Conservation (phyloP, 2,113 vertebrate genomes). For the Caloenas nicobarica region DNA sequence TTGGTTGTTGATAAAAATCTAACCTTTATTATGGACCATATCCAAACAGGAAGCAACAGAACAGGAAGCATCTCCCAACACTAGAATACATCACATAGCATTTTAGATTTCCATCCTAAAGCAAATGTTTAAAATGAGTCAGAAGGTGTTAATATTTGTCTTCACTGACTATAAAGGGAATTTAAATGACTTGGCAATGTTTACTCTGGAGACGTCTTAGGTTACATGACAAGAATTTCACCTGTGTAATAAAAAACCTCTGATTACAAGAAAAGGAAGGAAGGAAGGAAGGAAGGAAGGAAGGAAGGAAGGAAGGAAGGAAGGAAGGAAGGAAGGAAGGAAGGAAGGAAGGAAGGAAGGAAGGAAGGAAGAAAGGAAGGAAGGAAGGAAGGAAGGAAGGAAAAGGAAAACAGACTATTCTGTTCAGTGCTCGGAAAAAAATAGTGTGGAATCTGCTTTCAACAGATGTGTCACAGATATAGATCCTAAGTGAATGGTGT, state of each 20-base stretch:
- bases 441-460: neutral
- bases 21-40: neutral
- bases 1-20: neutral
- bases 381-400: too few species aligned
- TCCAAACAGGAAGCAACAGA: neutral
- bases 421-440: neutral
- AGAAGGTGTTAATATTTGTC: neutral
- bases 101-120: neutral
- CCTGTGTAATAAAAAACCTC: neutral
- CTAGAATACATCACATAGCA: neutral
- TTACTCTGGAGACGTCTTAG: neutral
- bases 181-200: neutral
- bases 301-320: too few species aligned
- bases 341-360: accelerated
- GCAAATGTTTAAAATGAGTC: neutral
- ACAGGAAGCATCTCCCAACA: neutral
- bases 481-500: neutral
- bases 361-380: too few species aligned
- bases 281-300: neutral
- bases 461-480: neutral
- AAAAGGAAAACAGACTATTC: neutral
- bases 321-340: accelerated
- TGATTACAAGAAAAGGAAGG: neutral
- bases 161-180: neutral
- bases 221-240: neutral